A percentile compares a stretch with the other conserved stretches of the same genome.
phyloP scores from a whole-genome alignment of 2,113 vertebrate genomes.

The Gyps fulvus region DNA sequence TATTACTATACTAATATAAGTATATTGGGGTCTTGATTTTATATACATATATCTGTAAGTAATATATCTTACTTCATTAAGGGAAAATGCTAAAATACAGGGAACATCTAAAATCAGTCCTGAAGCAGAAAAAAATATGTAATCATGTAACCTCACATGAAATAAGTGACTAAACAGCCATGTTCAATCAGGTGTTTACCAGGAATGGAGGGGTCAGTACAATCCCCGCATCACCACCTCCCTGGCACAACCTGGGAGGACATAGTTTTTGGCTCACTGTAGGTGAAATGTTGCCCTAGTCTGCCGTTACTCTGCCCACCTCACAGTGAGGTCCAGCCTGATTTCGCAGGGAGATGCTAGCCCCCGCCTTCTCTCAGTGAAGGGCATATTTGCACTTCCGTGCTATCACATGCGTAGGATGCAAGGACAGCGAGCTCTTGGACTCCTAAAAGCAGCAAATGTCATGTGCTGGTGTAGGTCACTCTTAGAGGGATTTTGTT shows the following conservation, averaged over 20 bases:
- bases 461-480: background rate
- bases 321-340: background rate
- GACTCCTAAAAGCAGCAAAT: background rate
- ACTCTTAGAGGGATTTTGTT: background rate
- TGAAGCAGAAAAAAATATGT: background rate
- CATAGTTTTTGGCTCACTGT: background rate
- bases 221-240: background rate
- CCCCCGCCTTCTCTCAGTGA: background rate
- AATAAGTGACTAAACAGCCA: background rate
- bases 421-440: background rate
- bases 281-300: background rate
- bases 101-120: background rate
- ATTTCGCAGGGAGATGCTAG: background rate
- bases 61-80: background rate
- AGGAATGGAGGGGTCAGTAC: background rate
- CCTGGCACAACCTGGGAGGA: background rate
- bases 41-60: background rate
- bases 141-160: background rate
- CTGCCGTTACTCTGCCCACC: background rate
- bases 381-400: background rate
- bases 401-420: accelerated
- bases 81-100: background rate
- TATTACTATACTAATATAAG: background rate
- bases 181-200: background rate
- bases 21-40: background rate